phyloP scores from a whole-genome alignment of 1,140 invertebrate species.

The Nomia melanderi region DNA sequence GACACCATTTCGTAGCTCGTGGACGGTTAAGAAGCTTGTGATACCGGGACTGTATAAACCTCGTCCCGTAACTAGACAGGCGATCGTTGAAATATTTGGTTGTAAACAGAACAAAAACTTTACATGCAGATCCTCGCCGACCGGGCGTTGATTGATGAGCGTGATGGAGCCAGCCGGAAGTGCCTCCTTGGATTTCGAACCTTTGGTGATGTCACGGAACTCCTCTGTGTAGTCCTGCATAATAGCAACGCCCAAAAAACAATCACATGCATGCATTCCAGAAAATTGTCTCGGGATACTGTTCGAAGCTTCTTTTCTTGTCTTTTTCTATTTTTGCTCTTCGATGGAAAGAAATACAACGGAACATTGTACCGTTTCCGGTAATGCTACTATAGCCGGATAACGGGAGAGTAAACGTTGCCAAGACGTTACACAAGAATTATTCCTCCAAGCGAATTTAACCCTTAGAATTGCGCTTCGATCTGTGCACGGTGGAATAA shows the following conservation, averaged over 20 bases:
- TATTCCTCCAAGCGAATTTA: not conserved
- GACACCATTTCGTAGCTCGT: conserved; percentile 27
- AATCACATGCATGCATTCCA: conserved; percentile 80
- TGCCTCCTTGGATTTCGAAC: conserved; percentile 93
- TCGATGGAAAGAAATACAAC: not conserved
- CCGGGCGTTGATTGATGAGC: conserved; percentile 96
- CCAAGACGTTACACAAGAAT: not conserved
- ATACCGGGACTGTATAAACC: conserved; percentile 6
- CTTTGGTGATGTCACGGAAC: conserved; percentile 97
- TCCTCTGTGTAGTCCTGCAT: conserved; percentile 97
- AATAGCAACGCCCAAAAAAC: conserved; percentile 79
- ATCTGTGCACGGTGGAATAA: not conserved
- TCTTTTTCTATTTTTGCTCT: too few relatives aligned
- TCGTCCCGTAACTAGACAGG: not conserved
- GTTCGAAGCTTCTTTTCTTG: not conserved
- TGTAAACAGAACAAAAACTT: conserved; percentile 79
- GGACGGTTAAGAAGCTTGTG: not conserved
- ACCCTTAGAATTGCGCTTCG: not conserved
- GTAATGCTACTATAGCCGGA: not conserved
- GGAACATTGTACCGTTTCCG: not conserved
- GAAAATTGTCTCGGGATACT: conserved; percentile 34
- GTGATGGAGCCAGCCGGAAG: conserved; percentile 95
- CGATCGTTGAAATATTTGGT: not conserved
- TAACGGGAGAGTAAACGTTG: not conserved
- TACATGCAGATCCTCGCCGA: conserved; percentile 97